A percentile compares a stretch with the other conserved stretches of the same genome.
phyloP scores from a whole-genome alignment of 2,113 vertebrate species.

The Salvelinus fontinalis region DNA sequence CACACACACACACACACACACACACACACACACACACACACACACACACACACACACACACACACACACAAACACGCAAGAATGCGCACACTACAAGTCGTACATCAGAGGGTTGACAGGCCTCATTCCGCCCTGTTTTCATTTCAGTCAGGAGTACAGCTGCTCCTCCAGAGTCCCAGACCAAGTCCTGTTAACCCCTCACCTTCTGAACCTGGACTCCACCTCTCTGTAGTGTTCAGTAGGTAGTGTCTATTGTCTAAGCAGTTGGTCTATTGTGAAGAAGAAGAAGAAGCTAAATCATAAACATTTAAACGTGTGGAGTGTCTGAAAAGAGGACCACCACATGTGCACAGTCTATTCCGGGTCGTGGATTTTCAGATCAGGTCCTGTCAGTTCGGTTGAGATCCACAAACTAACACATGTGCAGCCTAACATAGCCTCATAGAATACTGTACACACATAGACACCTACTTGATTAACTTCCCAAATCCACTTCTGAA shows the following conservation, averaged over 20 bases:
- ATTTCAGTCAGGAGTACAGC: conserved; percentile 85
- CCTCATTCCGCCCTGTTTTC: conserved; percentile 84
- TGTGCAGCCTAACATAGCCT: conserved; percentile 24
- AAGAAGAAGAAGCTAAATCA: background rate
- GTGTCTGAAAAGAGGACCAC: too few relatives aligned
- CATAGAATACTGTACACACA: background rate
- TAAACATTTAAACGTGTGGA: background rate
- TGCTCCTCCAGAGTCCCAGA: conserved; percentile 42
- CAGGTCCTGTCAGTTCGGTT: background rate
- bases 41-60: too few relatives aligned
- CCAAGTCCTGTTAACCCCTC: conserved; percentile 49
- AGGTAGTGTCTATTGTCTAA: conserved; percentile 26
- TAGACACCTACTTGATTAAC: background rate
- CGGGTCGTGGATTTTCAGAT: background rate
- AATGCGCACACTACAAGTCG: conserved; percentile 74
- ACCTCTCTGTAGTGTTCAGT: background rate
- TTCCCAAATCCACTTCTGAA: conserved; percentile 8
- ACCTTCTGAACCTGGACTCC: background rate
- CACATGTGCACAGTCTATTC: background rate
- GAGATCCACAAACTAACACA: conserved; percentile 12
- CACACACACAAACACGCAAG: background rate
- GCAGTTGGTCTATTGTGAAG: too few relatives aligned
- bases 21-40: too few relatives aligned
- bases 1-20: too few relatives aligned
- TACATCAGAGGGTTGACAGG: conserved; percentile 82